These are phyloP conservation scores for Synodontis membranacea DNA, from an alignment of 2,113 vertebrate genomes.

Conservation along the genomic window DNA sequence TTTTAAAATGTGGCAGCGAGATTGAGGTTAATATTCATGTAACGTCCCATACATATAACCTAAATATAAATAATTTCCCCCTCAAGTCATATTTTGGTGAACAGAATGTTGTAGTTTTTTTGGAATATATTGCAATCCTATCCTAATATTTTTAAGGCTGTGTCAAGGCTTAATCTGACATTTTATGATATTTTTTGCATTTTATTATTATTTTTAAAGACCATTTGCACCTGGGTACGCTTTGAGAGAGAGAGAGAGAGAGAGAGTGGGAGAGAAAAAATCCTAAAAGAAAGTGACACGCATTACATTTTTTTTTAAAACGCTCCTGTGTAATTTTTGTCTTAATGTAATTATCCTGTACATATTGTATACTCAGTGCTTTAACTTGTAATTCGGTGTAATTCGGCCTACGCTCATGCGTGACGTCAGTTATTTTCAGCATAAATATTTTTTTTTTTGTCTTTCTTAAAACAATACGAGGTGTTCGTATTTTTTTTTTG, in stretches of 20 bases:
- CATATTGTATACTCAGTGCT: not conserved
- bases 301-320: not conserved
- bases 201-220: not conserved
- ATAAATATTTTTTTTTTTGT: not conserved
- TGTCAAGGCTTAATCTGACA: not conserved
- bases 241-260: not conserved
- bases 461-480: not conserved
- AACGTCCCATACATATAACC: conserved; percentile 12
- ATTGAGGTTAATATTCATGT: conserved; percentile 10
- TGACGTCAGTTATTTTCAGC: conserved; percentile 16
- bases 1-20: not conserved
- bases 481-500: not conserved
- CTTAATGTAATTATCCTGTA: not conserved
- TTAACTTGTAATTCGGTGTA: not conserved
- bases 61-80: no score
- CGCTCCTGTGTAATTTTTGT: not conserved
- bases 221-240: not conserved
- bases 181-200: not conserved
- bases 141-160: not conserved
- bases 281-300: not conserved
- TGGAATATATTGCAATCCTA: not conserved
- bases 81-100: not conserved
- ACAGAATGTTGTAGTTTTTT: no score
- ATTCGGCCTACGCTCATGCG: not conserved
- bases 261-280: not conserved